Conservation (phyloP, 2,113 vertebrate species). For the Octodon degus region DNA sequence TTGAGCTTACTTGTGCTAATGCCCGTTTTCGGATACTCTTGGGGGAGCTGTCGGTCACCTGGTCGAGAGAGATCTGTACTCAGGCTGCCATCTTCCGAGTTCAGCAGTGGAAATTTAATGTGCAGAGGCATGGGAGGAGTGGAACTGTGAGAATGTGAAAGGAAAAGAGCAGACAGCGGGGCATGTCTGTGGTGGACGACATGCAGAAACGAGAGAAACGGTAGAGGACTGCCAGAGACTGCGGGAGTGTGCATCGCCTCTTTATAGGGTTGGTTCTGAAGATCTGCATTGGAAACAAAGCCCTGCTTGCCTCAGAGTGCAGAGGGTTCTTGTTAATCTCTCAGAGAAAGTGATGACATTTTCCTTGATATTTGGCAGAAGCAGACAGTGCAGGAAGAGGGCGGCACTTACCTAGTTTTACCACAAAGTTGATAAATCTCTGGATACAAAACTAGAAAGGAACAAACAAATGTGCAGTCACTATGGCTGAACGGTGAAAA, state of each 20-base stretch:
- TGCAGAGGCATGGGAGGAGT: neutral
- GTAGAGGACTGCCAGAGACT: neutral
- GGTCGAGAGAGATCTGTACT: conserved; percentile 39
- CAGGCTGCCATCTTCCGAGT: neutral
- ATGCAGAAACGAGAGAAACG: neutral
- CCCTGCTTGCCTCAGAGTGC: neutral
- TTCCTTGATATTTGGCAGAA: neutral
- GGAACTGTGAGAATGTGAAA: neutral
- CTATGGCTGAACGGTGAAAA: neutral
- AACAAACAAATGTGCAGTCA: conserved; percentile 61
- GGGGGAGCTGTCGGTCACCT: conserved; percentile 67
- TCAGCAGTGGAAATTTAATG: conserved; percentile 39
- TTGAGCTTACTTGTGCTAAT: conserved; percentile 45
- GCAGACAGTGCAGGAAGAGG: neutral
- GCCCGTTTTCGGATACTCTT: conserved; percentile 42
- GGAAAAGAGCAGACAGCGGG: neutral
- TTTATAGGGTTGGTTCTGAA: neutral
- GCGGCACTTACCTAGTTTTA: conserved; percentile 86
- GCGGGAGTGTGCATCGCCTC: neutral
- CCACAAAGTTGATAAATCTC: conserved; percentile 87
- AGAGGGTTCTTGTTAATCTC: neutral
- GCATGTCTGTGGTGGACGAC: neutral
- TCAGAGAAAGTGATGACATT: neutral
- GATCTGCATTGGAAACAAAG: neutral
- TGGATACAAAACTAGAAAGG: conserved; percentile 86